Percentiles rank a stretch among this genome's conserved stretches.
Conservation (phyloP, 1,140 invertebrate species). For the Ditylenchus dipsaci region DNA sequence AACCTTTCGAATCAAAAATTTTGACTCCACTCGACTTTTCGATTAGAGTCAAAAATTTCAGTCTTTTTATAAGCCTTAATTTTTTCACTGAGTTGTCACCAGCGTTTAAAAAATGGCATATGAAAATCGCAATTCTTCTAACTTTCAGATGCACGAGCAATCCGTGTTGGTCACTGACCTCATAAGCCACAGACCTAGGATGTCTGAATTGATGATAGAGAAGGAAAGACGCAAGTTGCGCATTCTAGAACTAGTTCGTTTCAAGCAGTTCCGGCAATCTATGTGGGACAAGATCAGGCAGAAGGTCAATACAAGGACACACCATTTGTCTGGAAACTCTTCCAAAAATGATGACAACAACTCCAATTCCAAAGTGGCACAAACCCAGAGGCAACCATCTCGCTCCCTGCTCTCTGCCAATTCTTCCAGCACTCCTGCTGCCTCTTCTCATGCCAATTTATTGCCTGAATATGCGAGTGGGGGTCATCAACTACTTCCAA, state of each 20-base stretch:
- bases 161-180: conserved; percentile 48
- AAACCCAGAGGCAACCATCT: conserved; percentile 3
- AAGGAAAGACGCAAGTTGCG: conserved; percentile 50
- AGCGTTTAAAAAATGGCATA: too few species aligned
- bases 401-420: neutral
- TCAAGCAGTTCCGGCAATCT: conserved; percentile 53
- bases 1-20: neutral
- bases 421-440: neutral
- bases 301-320: conserved; percentile 16
- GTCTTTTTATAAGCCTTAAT: too few species aligned
- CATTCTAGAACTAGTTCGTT: conserved; percentile 46
- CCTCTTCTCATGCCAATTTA: neutral
- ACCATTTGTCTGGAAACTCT: neutral
- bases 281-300: conserved; percentile 46
- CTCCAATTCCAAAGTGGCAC: neutral
- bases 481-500: neutral
- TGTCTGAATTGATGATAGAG: conserved; percentile 43
- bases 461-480: neutral
- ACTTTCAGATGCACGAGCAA: conserved; percentile 54
- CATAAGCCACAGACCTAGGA: conserved; percentile 22
- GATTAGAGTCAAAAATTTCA: too few species aligned
- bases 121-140: too few species aligned
- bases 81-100: too few species aligned
- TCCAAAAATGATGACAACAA: neutral
- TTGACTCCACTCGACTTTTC: neutral